Percentiles rank a stretch among this genome's conserved stretches.
Evolutionary conservation across 2,797 vertebrate species (phyloP).

Genomic region (Malacoraja senta): DNA sequence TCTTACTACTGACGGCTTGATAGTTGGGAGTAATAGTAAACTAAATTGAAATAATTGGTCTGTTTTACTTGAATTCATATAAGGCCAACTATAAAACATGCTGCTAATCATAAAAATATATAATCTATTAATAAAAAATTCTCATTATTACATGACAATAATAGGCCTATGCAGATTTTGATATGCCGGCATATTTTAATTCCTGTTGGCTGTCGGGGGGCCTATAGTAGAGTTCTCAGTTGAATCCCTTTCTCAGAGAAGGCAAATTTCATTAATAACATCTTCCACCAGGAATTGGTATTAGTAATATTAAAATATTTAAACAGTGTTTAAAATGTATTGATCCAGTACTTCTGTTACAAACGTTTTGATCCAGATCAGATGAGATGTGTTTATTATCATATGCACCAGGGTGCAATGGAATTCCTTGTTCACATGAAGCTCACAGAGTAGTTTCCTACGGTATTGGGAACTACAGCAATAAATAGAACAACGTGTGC

Average conservation of each 20-base stretch:
- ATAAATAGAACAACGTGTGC: too few species aligned
- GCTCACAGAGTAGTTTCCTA: too few species aligned
- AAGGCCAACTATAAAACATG: background rate
- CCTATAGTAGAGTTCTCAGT: too few species aligned
- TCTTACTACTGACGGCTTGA: background rate
- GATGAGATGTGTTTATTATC: too few species aligned
- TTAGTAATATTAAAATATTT: background rate
- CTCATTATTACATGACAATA: background rate
- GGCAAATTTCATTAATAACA: background rate
- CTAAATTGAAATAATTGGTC: background rate
- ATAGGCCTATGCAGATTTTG: background rate
- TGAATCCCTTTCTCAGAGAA: background rate
- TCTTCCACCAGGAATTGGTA: background rate
- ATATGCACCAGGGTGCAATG: too few species aligned
- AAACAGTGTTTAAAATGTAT: background rate
- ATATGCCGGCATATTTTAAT: background rate
- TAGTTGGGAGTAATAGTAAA: background rate
- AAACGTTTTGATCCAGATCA: too few species aligned
- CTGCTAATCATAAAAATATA: background rate
- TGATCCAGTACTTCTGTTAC: background rate
- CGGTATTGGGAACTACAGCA: too few species aligned
- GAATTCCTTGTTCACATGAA: too few species aligned
- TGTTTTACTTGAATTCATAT: background rate
- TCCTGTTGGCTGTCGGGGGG: background rate
- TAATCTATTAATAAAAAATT: background rate